These are phyloP conservation scores for Saturnia pavonia DNA, from an alignment of 2,888 invertebrate genomes.

Conservation along the genomic window DNA sequence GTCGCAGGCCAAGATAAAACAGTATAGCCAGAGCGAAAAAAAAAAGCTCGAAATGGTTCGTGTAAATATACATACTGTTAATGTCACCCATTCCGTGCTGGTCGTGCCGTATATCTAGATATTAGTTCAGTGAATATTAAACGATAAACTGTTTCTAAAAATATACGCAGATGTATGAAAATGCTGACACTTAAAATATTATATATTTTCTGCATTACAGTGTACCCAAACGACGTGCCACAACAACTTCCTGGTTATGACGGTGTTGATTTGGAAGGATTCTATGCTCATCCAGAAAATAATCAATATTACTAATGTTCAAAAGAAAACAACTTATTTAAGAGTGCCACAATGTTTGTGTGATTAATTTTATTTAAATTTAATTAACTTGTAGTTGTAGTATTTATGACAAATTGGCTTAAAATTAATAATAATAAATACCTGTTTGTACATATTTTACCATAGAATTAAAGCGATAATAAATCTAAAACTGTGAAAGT, in stretches of 20 bases:
- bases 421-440: not conserved
- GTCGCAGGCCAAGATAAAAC: no score
- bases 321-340: slow-evolving; percentile 12
- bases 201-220: slow-evolving; percentile 50
- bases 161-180: not conserved
- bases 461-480: no score
- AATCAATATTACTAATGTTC: slow-evolving; percentile 28
- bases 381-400: not conserved
- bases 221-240: slow-evolving; percentile 53
- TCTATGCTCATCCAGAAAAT: slow-evolving; percentile 39
- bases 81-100: no score
- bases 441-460: not conserved
- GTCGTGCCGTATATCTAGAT: no score
- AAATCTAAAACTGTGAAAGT: no score
- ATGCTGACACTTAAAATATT: slow-evolving; percentile 18
- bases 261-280: slow-evolving; percentile 56
- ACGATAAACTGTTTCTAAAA: no score
- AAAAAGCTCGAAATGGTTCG: no score
- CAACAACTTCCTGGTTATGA: slow-evolving; percentile 64
- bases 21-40: no score
- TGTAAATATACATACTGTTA: no score
- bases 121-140: no score
- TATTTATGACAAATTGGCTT: not conserved
- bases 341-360: slow-evolving; percentile 1
- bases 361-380: slow-evolving; percentile 13